Percentiles rank a stretch among this genome's conserved stretches.
Conservation (phyloP, 2,797 vertebrate genomes). For the Ptychadena robeensis region DNA sequence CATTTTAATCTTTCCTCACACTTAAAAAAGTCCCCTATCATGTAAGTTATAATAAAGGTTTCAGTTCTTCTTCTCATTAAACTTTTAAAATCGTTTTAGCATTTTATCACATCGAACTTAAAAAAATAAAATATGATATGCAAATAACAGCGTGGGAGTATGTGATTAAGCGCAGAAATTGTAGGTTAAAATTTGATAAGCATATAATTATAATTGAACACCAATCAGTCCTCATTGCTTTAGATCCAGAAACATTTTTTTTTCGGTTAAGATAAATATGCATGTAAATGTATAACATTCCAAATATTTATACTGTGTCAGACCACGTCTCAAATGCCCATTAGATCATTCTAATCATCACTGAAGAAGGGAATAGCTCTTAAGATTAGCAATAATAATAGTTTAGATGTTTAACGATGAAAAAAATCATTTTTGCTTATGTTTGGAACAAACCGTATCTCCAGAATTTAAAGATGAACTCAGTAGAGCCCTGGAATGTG, state of each 20-base stretch:
- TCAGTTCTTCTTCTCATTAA: conserved; percentile 3
- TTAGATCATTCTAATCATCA: not conserved
- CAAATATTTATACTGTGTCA: conserved; percentile 18
- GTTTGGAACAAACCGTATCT: not conserved
- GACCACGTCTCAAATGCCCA: not conserved
- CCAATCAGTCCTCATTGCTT: conserved; percentile 39
- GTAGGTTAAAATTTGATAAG: conserved; percentile 40
- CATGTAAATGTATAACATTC: conserved; percentile 19
- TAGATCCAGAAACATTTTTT: conserved; percentile 16
- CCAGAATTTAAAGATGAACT: not conserved
- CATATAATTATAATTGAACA: conserved; percentile 42
- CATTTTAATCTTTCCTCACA: too few species aligned
- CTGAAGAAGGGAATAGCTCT: not conserved
- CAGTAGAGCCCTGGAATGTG: too few species aligned
- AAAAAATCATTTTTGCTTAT: not conserved
- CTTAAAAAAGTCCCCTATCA: not conserved
- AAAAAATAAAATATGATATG: conserved; percentile 42
- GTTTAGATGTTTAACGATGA: not conserved
- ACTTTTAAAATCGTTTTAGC: conserved; percentile 4
- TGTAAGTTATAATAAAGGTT: not conserved
- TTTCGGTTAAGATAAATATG: conserved; percentile 6
- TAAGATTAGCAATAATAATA: not conserved
- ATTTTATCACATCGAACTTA: conserved; percentile 9
- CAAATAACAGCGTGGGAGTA: conserved; percentile 26
- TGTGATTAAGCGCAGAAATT: conserved; percentile 43